A percentile compares a stretch with the other conserved stretches of the same genome.
Conservation (phyloP, 2,113 vertebrate genomes). For the Aviceda subcristata region DNA sequence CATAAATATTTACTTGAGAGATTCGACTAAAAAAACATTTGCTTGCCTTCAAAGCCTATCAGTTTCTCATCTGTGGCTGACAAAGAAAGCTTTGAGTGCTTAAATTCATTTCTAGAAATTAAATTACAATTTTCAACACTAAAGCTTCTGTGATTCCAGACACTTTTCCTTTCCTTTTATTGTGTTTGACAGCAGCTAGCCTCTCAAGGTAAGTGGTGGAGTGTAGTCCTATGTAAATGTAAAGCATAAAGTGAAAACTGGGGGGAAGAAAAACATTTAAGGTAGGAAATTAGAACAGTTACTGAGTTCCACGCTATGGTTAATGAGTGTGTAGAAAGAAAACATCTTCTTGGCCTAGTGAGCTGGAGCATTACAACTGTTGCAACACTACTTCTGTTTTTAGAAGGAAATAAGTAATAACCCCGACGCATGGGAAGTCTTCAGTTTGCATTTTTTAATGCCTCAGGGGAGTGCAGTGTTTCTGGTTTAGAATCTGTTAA, state of each 20-base stretch:
- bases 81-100: conserved; percentile 75
- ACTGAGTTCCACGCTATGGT: conserved; percentile 74
- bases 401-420: conserved; percentile 78
- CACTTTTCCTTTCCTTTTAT: conserved; percentile 67
- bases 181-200: conserved; percentile 72
- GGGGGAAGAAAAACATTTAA: conserved; percentile 79
- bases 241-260: conserved; percentile 72
- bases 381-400: conserved; percentile 72
- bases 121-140: conserved; percentile 79
- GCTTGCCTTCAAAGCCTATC: conserved; percentile 68
- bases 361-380: conserved; percentile 64
- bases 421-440: conserved; percentile 74
- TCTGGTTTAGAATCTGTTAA: conserved; percentile 78
- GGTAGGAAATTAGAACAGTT: conserved; percentile 80
- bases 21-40: conserved; percentile 45
- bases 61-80: conserved; percentile 67
- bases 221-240: conserved; percentile 62
- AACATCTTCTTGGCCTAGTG: conserved; percentile 70
- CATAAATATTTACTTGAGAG: conserved; percentile 64
- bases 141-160: conserved; percentile 70
- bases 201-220: conserved; percentile 67
- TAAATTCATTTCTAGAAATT: conserved; percentile 74
- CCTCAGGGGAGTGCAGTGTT: conserved; percentile 75
- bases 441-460: conserved; percentile 77
- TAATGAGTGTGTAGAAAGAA: conserved; percentile 78